Evolutionary conservation across 2,888 invertebrate genomes (phyloP), one percentile per base, ranked within the genome.

Genomic region (Zele albiditarsus): DNA sequence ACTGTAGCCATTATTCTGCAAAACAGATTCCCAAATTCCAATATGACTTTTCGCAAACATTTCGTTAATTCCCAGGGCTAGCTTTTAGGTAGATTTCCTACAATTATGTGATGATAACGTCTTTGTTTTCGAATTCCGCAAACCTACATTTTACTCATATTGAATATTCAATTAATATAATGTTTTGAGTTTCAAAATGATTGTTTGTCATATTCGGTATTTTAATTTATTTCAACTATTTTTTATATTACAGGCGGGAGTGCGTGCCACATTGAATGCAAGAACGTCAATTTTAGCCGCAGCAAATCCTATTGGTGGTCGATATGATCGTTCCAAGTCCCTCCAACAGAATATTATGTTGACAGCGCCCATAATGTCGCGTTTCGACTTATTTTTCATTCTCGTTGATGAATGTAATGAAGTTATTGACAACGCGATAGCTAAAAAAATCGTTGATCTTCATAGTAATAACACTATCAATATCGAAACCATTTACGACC

Each of bases 301-400:
- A 0, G 99, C 99, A 0, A 99, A 99, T 91, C 99, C 99, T 0
- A 94, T 98, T 42, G 97, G 97, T n/a, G 98, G 99, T 0, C 93
- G 98, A 42, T 99, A 99, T 90, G 98, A 99, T 90, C 92, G 98
- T 58, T 93, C 96, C 0, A 98, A 97, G 87, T 96, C 98, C 0
- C 90, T 99, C 4, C 97, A 98, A 83, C 98, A 98, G 87, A 99
- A 99, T 89, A 95, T 99, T 2, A 92, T 94, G 0, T 90, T 99
- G 20, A 95, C 97, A 0, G 98, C 99, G 0, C 99, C 99, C 0
- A 98, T 99, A 84, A 98, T 99, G 98, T 99, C 99, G 0, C 93
- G 99, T 82, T 99, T 99, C 90, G 99, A 99, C 90, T 91, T 99
- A 20, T 99, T 99, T 91, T 99, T 99, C 90, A 97, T 99, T 81